Conservation (phyloP, 2,113 vertebrate genomes). For the Etheostoma cragini region DNA sequence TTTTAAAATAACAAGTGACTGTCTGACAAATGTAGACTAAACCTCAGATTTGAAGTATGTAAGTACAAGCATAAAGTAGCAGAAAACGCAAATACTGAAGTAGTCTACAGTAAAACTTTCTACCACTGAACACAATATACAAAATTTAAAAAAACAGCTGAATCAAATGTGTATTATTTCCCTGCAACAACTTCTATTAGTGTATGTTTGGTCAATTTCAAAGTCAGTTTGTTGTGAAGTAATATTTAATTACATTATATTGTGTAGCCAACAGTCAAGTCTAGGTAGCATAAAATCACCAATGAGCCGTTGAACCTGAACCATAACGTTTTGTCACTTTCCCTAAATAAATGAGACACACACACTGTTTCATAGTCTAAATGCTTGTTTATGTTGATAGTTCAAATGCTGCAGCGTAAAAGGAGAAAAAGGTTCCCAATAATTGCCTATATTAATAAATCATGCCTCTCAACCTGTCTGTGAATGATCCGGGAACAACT, state of each 20-base stretch:
- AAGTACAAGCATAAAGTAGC: background rate
- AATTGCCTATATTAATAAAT: slow-evolving; percentile 8
- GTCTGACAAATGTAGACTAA: background rate
- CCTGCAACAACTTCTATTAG: background rate
- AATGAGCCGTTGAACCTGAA: background rate
- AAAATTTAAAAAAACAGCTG: background rate
- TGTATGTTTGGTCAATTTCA: background rate
- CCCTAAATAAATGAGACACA: background rate
- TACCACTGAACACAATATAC: background rate
- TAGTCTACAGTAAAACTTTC: too few relatives aligned
- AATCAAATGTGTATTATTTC: background rate
- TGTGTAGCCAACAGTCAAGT: background rate
- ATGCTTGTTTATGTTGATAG: background rate
- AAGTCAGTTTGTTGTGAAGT: background rate
- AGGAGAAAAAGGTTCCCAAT: slow-evolving; percentile 9
- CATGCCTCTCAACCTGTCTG: slow-evolving; percentile 20
- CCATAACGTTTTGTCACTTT: background rate
- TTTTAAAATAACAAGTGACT: background rate
- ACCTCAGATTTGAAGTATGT: background rate
- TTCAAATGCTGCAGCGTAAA: slow-evolving; percentile 5
- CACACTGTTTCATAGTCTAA: background rate
- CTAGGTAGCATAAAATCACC: background rate
- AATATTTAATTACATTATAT: background rate
- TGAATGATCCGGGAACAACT: slow-evolving; percentile 37
- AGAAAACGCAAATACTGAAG: background rate